phyloP scores from a whole-genome alignment of 2,797 vertebrate genomes.

The Pantherophis alleghaniensis region DNA sequence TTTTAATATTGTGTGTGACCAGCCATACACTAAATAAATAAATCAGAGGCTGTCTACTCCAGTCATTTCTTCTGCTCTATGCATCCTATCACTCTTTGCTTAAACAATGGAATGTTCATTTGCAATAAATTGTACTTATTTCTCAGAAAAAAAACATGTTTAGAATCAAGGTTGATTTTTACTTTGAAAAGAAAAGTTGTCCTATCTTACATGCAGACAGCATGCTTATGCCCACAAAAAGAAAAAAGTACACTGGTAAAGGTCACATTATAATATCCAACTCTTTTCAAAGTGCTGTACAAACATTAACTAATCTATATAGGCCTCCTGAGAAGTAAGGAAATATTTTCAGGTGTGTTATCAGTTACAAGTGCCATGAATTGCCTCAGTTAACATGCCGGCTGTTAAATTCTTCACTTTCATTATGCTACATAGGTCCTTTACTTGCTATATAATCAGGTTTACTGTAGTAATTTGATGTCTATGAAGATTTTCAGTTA shows the following conservation, averaged over 20 bases:
- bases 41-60: neutral
- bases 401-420: slow-evolving; percentile 53
- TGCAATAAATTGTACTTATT: neutral
- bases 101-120: neutral
- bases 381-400: slow-evolving; percentile 52
- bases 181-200: neutral
- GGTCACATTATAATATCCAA: slow-evolving; percentile 28
- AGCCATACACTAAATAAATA: too few relatives aligned
- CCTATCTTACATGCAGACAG: slow-evolving; percentile 22
- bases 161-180: neutral
- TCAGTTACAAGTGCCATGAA: slow-evolving; percentile 45
- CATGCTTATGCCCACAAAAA: slow-evolving; percentile 26
- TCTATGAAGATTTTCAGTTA: neutral
- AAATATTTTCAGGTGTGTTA: slow-evolving; percentile 49
- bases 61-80: neutral
- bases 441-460: slow-evolving; percentile 48
- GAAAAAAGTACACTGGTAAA: slow-evolving; percentile 52
- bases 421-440: slow-evolving; percentile 13
- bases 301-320: slow-evolving; percentile 56
- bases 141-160: neutral
- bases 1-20: too few relatives aligned
- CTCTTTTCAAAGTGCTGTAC: slow-evolving; percentile 35
- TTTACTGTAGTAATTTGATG: slow-evolving; percentile 23
- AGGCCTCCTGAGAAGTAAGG: slow-evolving; percentile 44
- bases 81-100: neutral